Conservation (phyloP, 1,140 invertebrate species). For the Drosophila miranda region DNA sequence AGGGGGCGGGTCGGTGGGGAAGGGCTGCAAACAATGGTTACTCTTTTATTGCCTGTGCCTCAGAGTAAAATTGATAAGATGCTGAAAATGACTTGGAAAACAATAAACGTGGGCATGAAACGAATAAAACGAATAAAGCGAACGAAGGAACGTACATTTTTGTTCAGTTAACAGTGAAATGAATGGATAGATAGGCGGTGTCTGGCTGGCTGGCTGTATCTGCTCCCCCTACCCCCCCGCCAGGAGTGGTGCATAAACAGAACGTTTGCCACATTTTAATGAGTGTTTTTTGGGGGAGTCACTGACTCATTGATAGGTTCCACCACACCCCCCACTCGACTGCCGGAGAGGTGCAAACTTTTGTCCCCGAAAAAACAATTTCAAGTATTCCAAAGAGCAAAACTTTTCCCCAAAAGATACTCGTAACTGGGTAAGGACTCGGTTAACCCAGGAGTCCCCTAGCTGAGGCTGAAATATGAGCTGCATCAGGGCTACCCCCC, state of each 20-base stretch:
- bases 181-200: slow-evolving; percentile 31
- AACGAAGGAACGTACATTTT: slow-evolving; percentile 20
- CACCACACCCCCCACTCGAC: not conserved
- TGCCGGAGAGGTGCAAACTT: slow-evolving; percentile 4
- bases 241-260: slow-evolving; percentile 61
- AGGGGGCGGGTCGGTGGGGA: not conserved
- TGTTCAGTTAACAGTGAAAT: slow-evolving; percentile 47
- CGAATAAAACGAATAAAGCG: slow-evolving; percentile 39
- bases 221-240: not conserved
- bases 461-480: slow-evolving; percentile 19
- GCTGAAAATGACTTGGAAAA: slow-evolving; percentile 76
- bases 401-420: slow-evolving; percentile 13
- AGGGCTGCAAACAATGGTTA: slow-evolving; percentile 64
- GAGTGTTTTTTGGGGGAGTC: slow-evolving; percentile 30
- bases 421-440: slow-evolving; percentile 6
- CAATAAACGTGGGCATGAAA: slow-evolving; percentile 79
- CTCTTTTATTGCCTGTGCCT: slow-evolving; percentile 76
- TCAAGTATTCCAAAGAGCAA: slow-evolving; percentile 7
- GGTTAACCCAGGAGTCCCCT: not conserved
- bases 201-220: not conserved
- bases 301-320: slow-evolving; percentile 5
- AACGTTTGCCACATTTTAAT: slow-evolving; percentile 75
- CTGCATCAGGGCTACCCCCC: slow-evolving; percentile 3
- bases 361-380: slow-evolving; percentile 21
- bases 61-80: slow-evolving; percentile 77